Conservation (phyloP, 2,113 vertebrate species). For the Potamarius usumacintae region DNA sequence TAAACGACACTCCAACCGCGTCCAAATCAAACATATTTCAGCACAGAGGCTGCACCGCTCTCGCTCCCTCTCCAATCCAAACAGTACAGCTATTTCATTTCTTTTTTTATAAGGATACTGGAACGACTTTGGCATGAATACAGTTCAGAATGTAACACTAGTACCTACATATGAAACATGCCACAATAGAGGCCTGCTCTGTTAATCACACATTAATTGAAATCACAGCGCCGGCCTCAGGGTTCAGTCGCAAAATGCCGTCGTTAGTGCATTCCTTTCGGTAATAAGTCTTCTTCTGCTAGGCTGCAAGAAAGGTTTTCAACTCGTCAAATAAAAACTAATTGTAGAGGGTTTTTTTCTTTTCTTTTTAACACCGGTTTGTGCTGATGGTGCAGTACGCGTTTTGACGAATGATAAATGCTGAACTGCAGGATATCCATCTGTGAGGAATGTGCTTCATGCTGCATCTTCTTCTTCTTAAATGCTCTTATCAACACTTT, state of each 20-base stretch:
- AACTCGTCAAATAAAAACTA: conserved; percentile 11
- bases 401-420: conserved; percentile 21
- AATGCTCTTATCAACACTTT: conserved; percentile 7
- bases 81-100: conserved; percentile 44
- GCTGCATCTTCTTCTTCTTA: neutral
- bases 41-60: conserved; percentile 36
- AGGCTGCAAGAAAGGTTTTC: neutral
- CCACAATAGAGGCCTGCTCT: conserved; percentile 4
- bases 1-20: conserved; percentile 24
- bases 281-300: conserved; percentile 32
- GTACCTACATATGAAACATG: conserved; percentile 28
- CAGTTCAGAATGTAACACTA: conserved; percentile 27
- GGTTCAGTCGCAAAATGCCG: neutral
- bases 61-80: conserved; percentile 43
- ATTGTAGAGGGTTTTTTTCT: neutral
- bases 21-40: conserved; percentile 57
- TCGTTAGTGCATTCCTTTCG: conserved; percentile 14
- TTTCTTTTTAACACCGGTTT: neutral
- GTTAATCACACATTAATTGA: conserved; percentile 27
- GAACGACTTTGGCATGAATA: conserved; percentile 4
- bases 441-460: conserved; percentile 13
- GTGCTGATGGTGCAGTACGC: neutral
- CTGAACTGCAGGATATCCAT: conserved; percentile 20
- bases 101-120: conserved; percentile 9
- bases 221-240: conserved; percentile 1